Evolutionary conservation across 2,888 invertebrate species (phyloP).

Genomic region (Agriopis marginaria): DNA sequence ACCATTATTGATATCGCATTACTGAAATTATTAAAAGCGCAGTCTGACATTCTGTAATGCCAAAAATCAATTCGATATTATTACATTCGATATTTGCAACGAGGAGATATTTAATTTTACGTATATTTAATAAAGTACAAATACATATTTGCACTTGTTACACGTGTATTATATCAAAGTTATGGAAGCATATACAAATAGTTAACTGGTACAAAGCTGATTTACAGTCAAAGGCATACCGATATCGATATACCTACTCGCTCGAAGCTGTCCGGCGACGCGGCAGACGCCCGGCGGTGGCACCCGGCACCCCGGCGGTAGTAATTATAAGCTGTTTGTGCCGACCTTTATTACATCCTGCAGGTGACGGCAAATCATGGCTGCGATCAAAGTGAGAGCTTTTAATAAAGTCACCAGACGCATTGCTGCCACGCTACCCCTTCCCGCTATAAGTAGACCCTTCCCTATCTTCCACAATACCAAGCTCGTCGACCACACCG

Average conservation of each 20-base stretch:
- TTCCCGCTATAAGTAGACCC: constrained; percentile 34
- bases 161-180: constrained; percentile 23
- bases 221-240: constrained; percentile 73
- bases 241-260: constrained; percentile 69
- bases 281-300: constrained; percentile 37
- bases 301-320: constrained; percentile 36
- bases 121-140: constrained; percentile 10
- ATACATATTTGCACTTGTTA: constrained; percentile 11
- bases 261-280: constrained; percentile 55
- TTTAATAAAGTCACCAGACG: constrained; percentile 76
- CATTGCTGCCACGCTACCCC: constrained; percentile 44
- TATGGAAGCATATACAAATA: constrained; percentile 50
- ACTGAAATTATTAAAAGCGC: constrained; percentile 23
- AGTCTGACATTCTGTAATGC: constrained; percentile 1
- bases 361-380: constrained; percentile 78
- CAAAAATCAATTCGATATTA: constrained; percentile 26
- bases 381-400: constrained; percentile 81
- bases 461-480: constrained; percentile 21
- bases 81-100: constrained; percentile 18
- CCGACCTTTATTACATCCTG: constrained; percentile 76
- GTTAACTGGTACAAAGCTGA: constrained; percentile 69
- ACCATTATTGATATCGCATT: constrained; percentile 12
- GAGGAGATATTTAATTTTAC: constrained; percentile 17
- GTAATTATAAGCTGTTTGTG: constrained; percentile 75
- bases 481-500: constrained; percentile 12